Base-by-base conservation (phyloP, 2,113 vertebrate genomes). In the Brienomyrus brachyistius region DNA sequence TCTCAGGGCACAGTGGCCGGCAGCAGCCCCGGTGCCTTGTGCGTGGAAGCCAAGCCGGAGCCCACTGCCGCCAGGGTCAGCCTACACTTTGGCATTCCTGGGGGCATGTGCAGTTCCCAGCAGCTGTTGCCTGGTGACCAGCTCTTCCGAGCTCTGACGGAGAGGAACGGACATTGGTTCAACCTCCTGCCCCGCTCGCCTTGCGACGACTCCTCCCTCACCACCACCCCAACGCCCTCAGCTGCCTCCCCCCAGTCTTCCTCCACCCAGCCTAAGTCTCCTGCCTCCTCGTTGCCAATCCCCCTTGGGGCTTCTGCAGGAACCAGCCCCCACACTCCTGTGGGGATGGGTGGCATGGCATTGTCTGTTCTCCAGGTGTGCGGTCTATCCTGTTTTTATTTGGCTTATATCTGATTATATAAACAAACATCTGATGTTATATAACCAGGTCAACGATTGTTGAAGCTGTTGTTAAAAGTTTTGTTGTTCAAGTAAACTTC, bases 151-250 rank as follows among this genome's bases (percentile, higher is more conserved):
- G 95, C 96, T 48, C 94, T 98, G 52, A 96, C 95, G 0, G 97
- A 98, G 89, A 97, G 96, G 93, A 95, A 92, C 84, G 95, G 94
- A 87, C 97, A 98, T 89, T 99, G 98, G 98, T 99, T 99, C 93
- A 98, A 97, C 94, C 96, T 99, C 83, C 92, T 99, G 80, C 98
- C 98, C 0, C 96, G 97, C 89, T 95, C 94, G 6, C 97, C 98
- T 66, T 99, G 98, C 51, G 97, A 98, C 23, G 96, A 96, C 51
- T 95, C 93, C 15, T 97, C 97, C 0, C 91, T 98, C 90, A 97
- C 95, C 56, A 93, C 96, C 0, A 8, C 94, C 21, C 94, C 96
- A 47, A 86, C 91, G 9, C 90, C 96, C 43, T 43, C 91, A 0
- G 0, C 93, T 45, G n/a, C 95, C 83, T 89, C 96, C 3, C 92